Percentiles rank a stretch among this genome's conserved stretches.
phyloP scores from a whole-genome alignment of 2,888 invertebrate genomes.

The Drosophila paranaensis region DNA sequence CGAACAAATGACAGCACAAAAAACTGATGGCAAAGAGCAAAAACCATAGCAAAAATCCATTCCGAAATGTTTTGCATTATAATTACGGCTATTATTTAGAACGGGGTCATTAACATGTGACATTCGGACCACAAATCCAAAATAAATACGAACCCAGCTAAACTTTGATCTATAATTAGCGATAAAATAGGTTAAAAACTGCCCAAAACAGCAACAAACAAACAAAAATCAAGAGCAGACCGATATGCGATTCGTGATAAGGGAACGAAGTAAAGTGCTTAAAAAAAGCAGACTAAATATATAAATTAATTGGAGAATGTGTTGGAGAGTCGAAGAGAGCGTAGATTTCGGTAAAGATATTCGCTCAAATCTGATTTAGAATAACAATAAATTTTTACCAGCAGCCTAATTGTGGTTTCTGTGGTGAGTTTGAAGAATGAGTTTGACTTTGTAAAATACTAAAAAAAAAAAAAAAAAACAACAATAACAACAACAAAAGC shows the following conservation, averaged over 20 bases:
- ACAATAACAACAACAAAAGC: slow-evolving; percentile 25
- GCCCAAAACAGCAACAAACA: slow-evolving; percentile 10
- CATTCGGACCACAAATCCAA: slow-evolving; percentile 38
- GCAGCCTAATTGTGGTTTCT: slow-evolving; percentile 68
- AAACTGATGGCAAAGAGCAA: slow-evolving; percentile 6
- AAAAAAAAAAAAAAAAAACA: slow-evolving; percentile 5
- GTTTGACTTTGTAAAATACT: slow-evolving; percentile 18
- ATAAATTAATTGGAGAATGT: slow-evolving; percentile 57
- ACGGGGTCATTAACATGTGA: slow-evolving; percentile 75
- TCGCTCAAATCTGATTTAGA: slow-evolving; percentile 49
- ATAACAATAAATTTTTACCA: slow-evolving; percentile 61
- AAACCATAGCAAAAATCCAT: slow-evolving; percentile 40
- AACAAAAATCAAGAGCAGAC: slow-evolving; percentile 12
- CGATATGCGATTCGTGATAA: slow-evolving; percentile 60
- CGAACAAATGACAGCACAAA: background rate
- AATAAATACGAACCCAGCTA: slow-evolving; percentile 19
- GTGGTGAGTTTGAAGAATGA: slow-evolving; percentile 66
- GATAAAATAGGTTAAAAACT: slow-evolving; percentile 70
- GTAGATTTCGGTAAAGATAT: slow-evolving; percentile 60
- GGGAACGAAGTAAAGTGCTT: slow-evolving; percentile 42
- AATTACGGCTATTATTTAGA: slow-evolving; percentile 70
- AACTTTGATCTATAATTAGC: slow-evolving; percentile 62
- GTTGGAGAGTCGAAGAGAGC: slow-evolving; percentile 35
- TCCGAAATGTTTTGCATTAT: slow-evolving; percentile 71
- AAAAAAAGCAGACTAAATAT: slow-evolving; percentile 12